phyloP scores from a whole-genome alignment of 92 coral and sea anemone genomes.

The Virgularia gustaviana region DNA sequence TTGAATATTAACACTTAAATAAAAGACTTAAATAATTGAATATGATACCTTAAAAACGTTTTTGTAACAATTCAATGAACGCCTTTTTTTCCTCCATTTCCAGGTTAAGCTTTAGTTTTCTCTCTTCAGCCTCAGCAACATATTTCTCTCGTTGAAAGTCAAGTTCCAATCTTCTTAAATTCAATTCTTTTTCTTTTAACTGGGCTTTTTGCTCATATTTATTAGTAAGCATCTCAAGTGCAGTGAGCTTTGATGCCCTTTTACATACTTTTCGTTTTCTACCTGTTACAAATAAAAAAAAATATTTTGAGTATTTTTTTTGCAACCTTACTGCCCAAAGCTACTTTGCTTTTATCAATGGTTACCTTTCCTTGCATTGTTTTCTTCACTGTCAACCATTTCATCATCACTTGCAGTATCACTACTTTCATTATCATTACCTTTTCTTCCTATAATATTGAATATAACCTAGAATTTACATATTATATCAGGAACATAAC shows the following conservation, averaged over 20 bases:
- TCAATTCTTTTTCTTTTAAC: constrained; percentile 6
- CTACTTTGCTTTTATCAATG: too few species aligned
- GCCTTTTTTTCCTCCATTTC: background rate
- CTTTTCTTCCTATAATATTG: too few species aligned
- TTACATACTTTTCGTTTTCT: background rate
- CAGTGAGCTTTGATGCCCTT: constrained; percentile 1
- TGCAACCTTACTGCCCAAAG: too few species aligned
- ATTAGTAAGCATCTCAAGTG: background rate
- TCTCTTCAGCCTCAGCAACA: background rate
- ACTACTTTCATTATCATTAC: too few species aligned
- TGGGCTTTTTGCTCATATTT: background rate
- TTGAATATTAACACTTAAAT: too few species aligned
- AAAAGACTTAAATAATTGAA: too few species aligned
- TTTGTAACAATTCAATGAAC: background rate
- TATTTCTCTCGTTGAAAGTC: background rate
- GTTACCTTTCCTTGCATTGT: too few species aligned
- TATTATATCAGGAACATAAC: too few species aligned
- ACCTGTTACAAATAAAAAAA: background rate
- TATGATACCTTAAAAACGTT: background rate
- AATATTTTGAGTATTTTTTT: too few species aligned
- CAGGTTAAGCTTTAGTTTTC: background rate
- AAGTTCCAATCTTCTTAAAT: background rate
- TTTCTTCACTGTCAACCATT: too few species aligned
- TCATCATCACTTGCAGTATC: too few species aligned
- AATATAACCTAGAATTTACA: too few species aligned